Evolutionary conservation across 1,140 invertebrate genomes (phyloP).

Genomic region (Aphis gossypii): DNA sequence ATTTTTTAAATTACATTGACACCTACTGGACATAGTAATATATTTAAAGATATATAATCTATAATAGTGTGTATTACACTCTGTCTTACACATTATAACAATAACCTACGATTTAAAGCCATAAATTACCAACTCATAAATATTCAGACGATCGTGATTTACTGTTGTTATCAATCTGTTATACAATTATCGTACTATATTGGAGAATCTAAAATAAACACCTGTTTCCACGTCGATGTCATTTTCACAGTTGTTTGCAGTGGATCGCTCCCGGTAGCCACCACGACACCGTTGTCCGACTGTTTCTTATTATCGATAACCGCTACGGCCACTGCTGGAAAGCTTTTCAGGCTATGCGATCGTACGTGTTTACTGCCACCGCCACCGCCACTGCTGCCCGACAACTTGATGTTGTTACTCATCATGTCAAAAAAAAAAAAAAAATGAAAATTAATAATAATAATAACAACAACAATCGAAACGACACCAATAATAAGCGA

Average conservation of each 20-base stretch:
- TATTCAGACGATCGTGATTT: too few relatives aligned
- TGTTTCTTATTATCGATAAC: neutral
- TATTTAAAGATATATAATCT: neutral
- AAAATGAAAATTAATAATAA: too few relatives aligned
- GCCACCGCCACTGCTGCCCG: too few relatives aligned
- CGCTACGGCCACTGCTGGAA: neutral
- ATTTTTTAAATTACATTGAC: neutral
- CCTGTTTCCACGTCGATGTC: constrained; percentile 71
- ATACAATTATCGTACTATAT: neutral
- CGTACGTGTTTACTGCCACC: constrained; percentile 22
- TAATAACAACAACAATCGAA: neutral
- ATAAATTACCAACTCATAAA: too few relatives aligned
- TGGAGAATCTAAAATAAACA: constrained; percentile 59
- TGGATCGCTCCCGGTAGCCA: neutral
- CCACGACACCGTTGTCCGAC: neutral
- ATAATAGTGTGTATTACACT: neutral
- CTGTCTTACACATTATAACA: neutral
- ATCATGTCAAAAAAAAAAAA: neutral
- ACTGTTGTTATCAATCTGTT: neutral
- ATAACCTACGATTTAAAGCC: neutral
- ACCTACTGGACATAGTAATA: neutral
- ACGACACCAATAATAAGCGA: neutral
- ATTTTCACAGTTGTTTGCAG: constrained; percentile 65
- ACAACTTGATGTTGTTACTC: neutral
- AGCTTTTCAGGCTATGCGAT: constrained; percentile 42